Evolutionary conservation across 2,888 invertebrate species (phyloP).

Genomic region (Micoletzkya japonica): DNA sequence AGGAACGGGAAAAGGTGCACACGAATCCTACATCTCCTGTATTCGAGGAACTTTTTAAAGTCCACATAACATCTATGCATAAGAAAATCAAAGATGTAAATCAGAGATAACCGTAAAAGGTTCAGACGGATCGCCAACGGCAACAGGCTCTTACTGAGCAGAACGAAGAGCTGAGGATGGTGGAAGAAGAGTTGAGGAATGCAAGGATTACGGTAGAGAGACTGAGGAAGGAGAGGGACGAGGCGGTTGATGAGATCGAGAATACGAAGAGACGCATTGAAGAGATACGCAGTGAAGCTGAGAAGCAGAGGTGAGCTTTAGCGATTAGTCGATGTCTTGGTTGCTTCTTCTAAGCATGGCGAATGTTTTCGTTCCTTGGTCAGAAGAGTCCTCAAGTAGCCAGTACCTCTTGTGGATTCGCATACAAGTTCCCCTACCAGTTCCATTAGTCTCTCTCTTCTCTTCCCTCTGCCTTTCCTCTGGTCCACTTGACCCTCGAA

Average conservation of each 20-base stretch:
- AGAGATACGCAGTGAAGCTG: slow-evolving; percentile 22
- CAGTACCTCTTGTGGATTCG: background rate
- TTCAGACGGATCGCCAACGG: slow-evolving; percentile 18
- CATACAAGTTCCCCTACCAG: background rate
- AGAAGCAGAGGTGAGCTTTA: background rate
- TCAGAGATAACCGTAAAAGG: background rate
- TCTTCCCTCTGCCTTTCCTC: background rate
- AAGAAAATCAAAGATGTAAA: background rate
- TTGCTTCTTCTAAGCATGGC: background rate
- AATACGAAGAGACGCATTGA: slow-evolving; percentile 22
- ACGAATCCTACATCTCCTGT: background rate
- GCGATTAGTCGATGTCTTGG: background rate
- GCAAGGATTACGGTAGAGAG: slow-evolving; percentile 1
- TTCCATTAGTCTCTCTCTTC: slow-evolving; percentile 17
- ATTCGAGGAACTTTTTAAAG: no score
- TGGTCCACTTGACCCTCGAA: background rate
- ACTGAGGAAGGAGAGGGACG: slow-evolving; percentile 23
- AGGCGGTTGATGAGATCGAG: slow-evolving; percentile 25
- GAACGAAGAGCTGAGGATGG: slow-evolving; percentile 5
- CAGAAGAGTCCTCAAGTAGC: background rate
- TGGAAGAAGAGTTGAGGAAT: slow-evolving; percentile 2
- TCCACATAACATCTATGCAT: no score
- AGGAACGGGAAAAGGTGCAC: slow-evolving; percentile 17
- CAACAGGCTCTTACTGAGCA: background rate
- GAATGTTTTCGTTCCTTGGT: no score